These are phyloP conservation scores for Pao palembangensis DNA, from an alignment of 2,113 vertebrate species.

Conservation along the genomic window DNA sequence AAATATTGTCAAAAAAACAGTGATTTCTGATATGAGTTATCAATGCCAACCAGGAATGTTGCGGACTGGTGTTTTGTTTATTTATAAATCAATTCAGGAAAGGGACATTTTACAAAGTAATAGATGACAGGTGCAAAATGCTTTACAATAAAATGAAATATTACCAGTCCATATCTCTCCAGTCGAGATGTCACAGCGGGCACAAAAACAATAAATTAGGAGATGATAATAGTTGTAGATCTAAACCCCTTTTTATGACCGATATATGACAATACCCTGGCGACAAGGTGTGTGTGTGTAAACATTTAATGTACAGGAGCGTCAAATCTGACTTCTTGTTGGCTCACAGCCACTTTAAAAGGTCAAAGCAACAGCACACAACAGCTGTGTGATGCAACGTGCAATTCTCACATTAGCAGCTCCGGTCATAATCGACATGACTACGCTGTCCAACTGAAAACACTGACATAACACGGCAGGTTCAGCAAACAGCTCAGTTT, in stretches of 20 bases:
- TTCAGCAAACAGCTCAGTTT: no score
- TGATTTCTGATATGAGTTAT: constrained; percentile 27
- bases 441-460: no score
- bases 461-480: no score
- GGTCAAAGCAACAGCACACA: neutral
- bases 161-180: neutral
- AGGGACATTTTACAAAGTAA: no score
- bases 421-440: no score
- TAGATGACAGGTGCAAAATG: neutral
- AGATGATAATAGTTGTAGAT: constrained; percentile 8
- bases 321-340: constrained; percentile 1
- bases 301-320: constrained; percentile 29
- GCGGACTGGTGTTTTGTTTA: no score
- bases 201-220: constrained; percentile 12
- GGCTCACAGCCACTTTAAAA: neutral
- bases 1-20: constrained; percentile 6
- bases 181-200: neutral
- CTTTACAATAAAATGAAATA: constrained; percentile 2
- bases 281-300: constrained; percentile 18
- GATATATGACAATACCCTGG: neutral
- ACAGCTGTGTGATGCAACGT: constrained; percentile 4
- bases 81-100: no score
- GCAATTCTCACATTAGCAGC: neutral
- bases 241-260: neutral
- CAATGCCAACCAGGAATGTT: no score